Base-by-base conservation (phyloP, 2,888 invertebrate species). In the Anoncus sp. region DNA sequence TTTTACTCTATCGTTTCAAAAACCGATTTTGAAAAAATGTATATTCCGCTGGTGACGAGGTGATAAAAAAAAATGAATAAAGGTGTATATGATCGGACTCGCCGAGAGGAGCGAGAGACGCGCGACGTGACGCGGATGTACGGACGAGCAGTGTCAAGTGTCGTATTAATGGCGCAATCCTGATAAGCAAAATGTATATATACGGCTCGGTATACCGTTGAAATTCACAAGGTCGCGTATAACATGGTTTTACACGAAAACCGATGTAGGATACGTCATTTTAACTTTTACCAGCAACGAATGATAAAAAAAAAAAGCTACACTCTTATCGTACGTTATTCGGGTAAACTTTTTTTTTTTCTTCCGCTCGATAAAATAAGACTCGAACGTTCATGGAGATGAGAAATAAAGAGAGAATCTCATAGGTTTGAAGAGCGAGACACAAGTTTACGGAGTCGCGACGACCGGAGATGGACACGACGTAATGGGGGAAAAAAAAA, bases 61-160 rank as follows among this genome's bases (percentile, higher is more conserved):
- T 12, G 38, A 38, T 38, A 38, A 38, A 38, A 10, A 6, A 12
- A 10, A 10, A 12, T 10, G 5, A 38, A 38, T n/a, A 38, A 38
- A 10, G 38, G 5, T 38, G 6, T 10, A 38, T 2, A 10, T 6
- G 10, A n/a, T n/a, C n/a, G n/a, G 38, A 38, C 38, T 38, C 38
- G 38, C 12, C 14, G 51, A 20, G 35, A 9, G 12, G 22, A 14
- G 40, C 2, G 35, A 40, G 14, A 31, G 18, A 57, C 10, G 57
- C n/a, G 38, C 38, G 43, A 70, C n/a, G n/a, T 20, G 22, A 59
- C 69, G 69, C 47, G 59, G 59, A 57, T 38, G n/a, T 7, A 35
- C 38, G 60, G 60, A 70, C n/a, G 70, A 59, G 18, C 71, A 45
- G 53, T 71, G 62, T 71, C 31, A 71, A 71, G 71, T 72, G 63